phyloP scores from a whole-genome alignment of 2,888 invertebrate genomes.

The Heliconius ismenius region DNA sequence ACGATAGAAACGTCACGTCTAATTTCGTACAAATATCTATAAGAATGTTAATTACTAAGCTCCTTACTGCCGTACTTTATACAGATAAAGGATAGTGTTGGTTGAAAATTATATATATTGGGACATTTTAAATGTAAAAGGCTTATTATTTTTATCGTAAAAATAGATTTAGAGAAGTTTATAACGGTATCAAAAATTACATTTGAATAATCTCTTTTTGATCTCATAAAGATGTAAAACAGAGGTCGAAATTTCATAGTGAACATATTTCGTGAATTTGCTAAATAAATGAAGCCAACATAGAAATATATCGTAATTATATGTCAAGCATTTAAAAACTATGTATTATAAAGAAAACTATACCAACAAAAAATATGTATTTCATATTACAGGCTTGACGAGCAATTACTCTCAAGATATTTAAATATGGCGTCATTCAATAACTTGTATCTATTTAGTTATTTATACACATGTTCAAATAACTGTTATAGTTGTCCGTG shows the following conservation, averaged over 20 bases:
- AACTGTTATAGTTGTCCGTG: constrained; percentile 55
- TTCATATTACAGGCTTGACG: neutral
- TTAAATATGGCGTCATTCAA: constrained; percentile 37
- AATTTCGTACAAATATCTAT: constrained; percentile 47
- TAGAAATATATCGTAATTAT: no score
- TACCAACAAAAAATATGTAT: neutral
- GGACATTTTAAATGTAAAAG: neutral
- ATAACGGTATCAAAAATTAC: no score
- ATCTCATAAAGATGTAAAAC: no score
- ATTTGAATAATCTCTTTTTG: no score
- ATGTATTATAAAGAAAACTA: no score
- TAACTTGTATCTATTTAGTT: constrained; percentile 45
- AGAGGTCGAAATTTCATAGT: no score
- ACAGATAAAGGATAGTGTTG: constrained; percentile 40
- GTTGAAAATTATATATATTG: neutral
- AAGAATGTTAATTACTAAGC: constrained; percentile 76
- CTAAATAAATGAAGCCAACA: no score
- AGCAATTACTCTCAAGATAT: constrained; percentile 12
- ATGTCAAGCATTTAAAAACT: no score
- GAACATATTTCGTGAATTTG: no score
- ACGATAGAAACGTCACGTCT: constrained; percentile 39
- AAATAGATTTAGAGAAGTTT: no score
- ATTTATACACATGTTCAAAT: constrained; percentile 55
- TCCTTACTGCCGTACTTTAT: constrained; percentile 53
- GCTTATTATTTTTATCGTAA: neutral